These are phyloP conservation scores for Noctilio leporinus DNA, from an alignment of 2,113 vertebrate genomes.

Conservation along the genomic window DNA sequence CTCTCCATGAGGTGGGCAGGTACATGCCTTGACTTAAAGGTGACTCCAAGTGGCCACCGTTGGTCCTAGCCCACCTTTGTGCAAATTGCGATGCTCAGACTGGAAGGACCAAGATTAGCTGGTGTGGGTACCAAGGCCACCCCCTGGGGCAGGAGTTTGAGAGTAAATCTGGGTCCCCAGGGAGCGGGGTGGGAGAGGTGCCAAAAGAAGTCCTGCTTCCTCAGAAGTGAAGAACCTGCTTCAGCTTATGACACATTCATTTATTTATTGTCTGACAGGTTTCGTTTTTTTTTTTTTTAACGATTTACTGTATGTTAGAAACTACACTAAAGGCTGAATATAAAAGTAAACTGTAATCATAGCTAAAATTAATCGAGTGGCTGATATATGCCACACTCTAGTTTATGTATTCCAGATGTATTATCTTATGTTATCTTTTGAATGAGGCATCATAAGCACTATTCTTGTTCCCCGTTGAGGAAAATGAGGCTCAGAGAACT, in stretches of 20 bases:
- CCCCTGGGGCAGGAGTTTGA: neutral
- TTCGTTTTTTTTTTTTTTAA: neutral
- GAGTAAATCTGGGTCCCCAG: neutral
- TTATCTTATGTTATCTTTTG: neutral
- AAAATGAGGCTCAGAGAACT: neutral
- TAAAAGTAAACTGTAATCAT: neutral
- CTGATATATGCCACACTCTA: neutral
- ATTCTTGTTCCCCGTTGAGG: neutral
- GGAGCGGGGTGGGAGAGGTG: rapidly evolving
- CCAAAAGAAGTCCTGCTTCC: neutral
- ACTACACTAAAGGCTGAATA: neutral
- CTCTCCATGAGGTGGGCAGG: neutral
- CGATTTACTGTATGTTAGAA: neutral
- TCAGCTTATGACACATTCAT: neutral
- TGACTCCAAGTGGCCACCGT: neutral
- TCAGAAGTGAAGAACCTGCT: neutral
- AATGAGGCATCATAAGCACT: neutral
- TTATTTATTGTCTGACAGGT: neutral
- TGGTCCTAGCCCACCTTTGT: neutral
- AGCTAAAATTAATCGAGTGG: neutral
- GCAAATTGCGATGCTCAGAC: neutral
- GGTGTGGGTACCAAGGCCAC: neutral
- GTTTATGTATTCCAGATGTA: neutral
- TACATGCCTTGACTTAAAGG: neutral
- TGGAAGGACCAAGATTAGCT: neutral